Evolutionary conservation across 2,888 invertebrate species (phyloP).

Genomic region (Pseudoips prasinana): DNA sequence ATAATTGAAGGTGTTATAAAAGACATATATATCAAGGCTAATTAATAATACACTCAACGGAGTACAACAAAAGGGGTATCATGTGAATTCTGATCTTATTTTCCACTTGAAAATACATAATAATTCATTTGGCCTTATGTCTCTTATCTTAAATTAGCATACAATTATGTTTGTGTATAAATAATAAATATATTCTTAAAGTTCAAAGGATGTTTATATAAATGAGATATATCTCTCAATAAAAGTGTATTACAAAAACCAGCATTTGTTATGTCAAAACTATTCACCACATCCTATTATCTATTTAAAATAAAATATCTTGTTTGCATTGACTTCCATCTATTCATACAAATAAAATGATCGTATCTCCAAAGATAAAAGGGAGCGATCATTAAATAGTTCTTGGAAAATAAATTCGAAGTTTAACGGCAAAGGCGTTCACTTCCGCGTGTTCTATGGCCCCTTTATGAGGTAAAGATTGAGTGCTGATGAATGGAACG

Average conservation of each 20-base stretch:
- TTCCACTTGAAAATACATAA: conserved; percentile 1
- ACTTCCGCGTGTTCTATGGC: conserved; percentile 66
- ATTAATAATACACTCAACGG: conserved; percentile 60
- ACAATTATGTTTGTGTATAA: conserved; percentile 11
- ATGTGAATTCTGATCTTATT: too few species aligned
- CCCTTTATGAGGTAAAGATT: conserved; percentile 54
- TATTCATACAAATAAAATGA: conserved; percentile 17
- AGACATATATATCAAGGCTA: too few species aligned
- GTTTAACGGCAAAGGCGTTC: conserved; percentile 15
- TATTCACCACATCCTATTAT: conserved; percentile 11
- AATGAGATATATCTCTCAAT: too few species aligned
- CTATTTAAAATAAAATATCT: too few species aligned
- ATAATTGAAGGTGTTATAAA: too few species aligned
- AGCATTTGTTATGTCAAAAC: conserved; percentile 8
- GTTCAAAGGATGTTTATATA: too few species aligned
- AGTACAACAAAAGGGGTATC: conserved; percentile 42
- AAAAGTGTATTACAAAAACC: background rate
- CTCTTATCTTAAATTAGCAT: conserved; percentile 9
- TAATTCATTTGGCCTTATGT: conserved; percentile 9
- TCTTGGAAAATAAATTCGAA: conserved; percentile 21
- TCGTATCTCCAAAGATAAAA: conserved; percentile 12
- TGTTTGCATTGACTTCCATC: conserved; percentile 13
- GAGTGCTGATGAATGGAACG: conserved; percentile 64
- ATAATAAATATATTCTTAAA: too few species aligned
- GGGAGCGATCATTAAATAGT: conserved; percentile 20